A percentile compares a stretch with the other conserved stretches of the same genome.
phyloP scores from a whole-genome alignment of 2,888 invertebrate species.

The Phymatocera aterrima region DNA sequence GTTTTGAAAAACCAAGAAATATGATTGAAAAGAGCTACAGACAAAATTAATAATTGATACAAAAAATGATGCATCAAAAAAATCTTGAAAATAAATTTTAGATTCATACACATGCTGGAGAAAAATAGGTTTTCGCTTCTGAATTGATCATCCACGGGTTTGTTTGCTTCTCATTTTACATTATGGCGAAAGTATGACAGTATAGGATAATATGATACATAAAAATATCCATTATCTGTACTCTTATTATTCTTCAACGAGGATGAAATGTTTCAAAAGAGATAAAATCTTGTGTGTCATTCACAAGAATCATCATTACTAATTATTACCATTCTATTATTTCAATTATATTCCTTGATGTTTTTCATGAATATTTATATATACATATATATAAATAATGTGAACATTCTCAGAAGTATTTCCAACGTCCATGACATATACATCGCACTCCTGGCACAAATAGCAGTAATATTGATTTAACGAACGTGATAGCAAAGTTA shows the following conservation, averaged over 20 bases:
- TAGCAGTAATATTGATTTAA: constrained; percentile 40
- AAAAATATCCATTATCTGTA: constrained; percentile 15
- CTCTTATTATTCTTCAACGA: constrained; percentile 28
- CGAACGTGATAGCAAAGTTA: constrained; percentile 26
- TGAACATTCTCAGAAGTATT: neutral
- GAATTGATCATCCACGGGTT: neutral
- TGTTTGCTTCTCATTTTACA: neutral
- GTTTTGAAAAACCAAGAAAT: constrained; percentile 24
- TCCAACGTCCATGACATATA: neutral
- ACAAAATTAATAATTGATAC: constrained; percentile 23
- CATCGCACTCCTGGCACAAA: neutral
- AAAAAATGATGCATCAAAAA: neutral
- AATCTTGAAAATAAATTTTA: neutral
- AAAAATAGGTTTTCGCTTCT: constrained; percentile 2
- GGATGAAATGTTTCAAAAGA: neutral
- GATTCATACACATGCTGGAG: neutral
- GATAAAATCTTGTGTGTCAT: neutral
- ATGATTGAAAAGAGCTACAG: too few relatives aligned
- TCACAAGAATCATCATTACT: neutral
- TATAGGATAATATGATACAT: constrained; percentile 5
- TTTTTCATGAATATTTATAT: neutral
- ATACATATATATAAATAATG: too few relatives aligned
- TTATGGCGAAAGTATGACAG: constrained; percentile 17
- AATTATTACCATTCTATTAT: neutral
- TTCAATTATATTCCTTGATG: neutral